Conservation (phyloP, 2,113 vertebrate genomes). For the Glaucomys volans region DNA sequence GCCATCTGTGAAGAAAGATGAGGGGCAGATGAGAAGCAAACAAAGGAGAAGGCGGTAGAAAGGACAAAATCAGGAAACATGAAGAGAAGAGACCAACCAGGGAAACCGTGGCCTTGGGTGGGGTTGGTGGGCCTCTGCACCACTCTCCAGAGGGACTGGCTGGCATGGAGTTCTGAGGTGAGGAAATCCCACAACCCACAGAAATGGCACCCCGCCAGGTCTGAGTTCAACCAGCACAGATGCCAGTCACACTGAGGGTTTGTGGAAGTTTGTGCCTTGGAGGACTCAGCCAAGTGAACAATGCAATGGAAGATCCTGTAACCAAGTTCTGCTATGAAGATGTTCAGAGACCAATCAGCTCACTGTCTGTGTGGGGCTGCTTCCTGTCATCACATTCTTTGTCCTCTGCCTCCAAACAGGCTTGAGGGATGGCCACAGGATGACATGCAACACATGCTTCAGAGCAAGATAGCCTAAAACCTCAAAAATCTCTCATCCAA, state of each 20-base stretch:
- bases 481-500: neutral
- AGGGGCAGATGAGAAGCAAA: constrained; percentile 32
- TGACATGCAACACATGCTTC: neutral
- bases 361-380: neutral
- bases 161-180: neutral
- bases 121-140: neutral
- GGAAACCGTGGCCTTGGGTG: neutral
- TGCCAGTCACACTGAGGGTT: neutral
- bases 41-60: constrained; percentile 48
- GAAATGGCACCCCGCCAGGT: neutral
- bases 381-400: neutral
- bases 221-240: neutral
- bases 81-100: neutral
- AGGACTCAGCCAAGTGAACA: neutral
- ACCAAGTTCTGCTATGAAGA: neutral
- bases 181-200: neutral
- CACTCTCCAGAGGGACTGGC: neutral
- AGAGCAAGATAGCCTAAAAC: neutral
- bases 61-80: constrained; percentile 54
- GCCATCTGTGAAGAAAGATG: constrained; percentile 79
- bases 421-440: neutral
- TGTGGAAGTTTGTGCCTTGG: neutral
- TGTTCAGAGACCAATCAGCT: neutral
- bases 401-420: neutral
- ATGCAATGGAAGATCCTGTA: neutral